Evolutionary conservation across 1,140 invertebrate species (phyloP), one percentile per base, ranked within the genome.

Genomic region (Meloidogyne floridensis): DNA sequence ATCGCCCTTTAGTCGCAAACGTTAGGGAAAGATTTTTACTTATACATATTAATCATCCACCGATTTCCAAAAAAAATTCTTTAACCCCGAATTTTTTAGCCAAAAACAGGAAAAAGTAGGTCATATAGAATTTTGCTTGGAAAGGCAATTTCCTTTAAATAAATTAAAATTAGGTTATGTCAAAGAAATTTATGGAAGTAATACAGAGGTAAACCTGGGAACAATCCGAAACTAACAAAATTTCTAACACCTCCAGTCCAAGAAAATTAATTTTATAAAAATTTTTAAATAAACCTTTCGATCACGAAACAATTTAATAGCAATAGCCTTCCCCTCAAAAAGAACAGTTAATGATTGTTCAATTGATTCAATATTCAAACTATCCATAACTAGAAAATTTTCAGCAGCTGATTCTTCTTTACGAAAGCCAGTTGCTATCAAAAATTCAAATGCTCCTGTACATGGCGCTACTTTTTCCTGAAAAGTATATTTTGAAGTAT

Each of bases 241-340:
- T 20, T 15, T 54, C 13, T 53, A 18, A 11, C n/a, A 54, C 9
- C 0, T 65, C 15, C 8, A 8, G 7, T 65, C 15, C 5, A 65
- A 65, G 8, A 8, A 65, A 65, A n/a, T n/a, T n/a, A n/a, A n/a
- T n/a, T 3, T 0, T 5, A 65, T n/a, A 65, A 65, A 65, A 65
- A n/a, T 13, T 15, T 32, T 15, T 15, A 42, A 77, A 81, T 80
- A 32, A 51, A 85, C 84, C 77, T 85, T 87, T 13, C 84, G 82
- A 77, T 85, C 85, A 10, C 84, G 56, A 59, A 69, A 87, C 20
- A 85, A 54, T 75, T 86, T 86, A 47, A 83, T 81, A 13, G 54
- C 54, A 11, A 83, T n/a, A 42, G 20, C 6, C 18, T 56, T 43
- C 0, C 47, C 81, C 3, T 75, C 81, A 51, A 32, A 43, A 42